Base-by-base conservation (phyloP, 2,888 invertebrate genomes). In the Tipula confusa region DNA sequence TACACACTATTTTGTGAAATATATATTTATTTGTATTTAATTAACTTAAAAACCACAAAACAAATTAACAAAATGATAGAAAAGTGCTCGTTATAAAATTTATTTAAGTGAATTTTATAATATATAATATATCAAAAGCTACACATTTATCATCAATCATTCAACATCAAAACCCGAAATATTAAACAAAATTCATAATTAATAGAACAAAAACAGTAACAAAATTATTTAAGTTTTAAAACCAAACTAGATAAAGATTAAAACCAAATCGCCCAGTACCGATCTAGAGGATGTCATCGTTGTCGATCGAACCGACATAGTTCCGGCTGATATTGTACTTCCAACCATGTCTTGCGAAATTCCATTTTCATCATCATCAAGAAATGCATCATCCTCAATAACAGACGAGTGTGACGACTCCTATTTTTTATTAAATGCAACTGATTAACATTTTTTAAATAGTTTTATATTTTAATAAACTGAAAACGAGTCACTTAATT, bases 361-460 rank as follows among this genome's bases (percentile, higher is more conserved):
- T 48, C 83, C 83, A 38, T 85, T 84, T 38, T 85, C 85, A 24
- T 84, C 84, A 29, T 84, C 85, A 29, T 85, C 85, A 81, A 84
- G 83, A 82, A 83, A 84, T 83, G 86, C 86, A 84, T 86, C 85
- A 84, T 86, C 86, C 84, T 86, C 90, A 86, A 90, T 90, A 85
- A 90, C 90, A 83, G 90, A 90, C 83, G 90, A 90, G 87, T 89
- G 89, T 86, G 90, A 90, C 84, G 89, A 89, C 86, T 90, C 90
- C 90, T 90, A 87, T 85, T 85, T n/a, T n/a, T 83, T 84, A 82
- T 82, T 36, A 36, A 24, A 38, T 36, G 24, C n/a, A 36, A 36
- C 7, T 18, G 24, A 64, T 64, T 64, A 64, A 64, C 64, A 24
- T 24, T 82, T 82, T 33, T 9, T 31, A 15, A 33, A 82, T 18